These are phyloP conservation scores for Epinotia demarniana DNA, from an alignment of 2,888 invertebrate species.

Conservation along the genomic window DNA sequence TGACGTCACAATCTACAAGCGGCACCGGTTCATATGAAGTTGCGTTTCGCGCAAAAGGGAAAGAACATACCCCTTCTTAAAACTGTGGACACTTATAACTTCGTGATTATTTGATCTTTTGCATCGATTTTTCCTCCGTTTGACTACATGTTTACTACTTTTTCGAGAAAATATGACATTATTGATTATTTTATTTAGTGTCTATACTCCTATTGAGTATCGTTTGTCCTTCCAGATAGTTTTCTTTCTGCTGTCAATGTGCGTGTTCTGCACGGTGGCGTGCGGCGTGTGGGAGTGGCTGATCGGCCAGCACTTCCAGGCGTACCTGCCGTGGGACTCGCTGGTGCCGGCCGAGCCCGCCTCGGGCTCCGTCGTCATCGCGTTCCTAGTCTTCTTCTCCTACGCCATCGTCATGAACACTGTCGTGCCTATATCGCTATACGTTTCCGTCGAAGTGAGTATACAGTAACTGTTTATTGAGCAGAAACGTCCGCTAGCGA, in stretches of 20 bases:
- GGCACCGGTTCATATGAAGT: too few species aligned
- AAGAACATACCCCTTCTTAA: too few species aligned
- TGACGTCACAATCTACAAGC: too few species aligned
- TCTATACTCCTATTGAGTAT: neutral
- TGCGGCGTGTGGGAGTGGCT: conserved; percentile 99
- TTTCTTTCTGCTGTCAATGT: conserved; percentile 98
- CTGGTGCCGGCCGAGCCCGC: conserved; percentile 93
- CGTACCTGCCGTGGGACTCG: conserved; percentile 97
- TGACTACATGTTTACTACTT: too few species aligned
- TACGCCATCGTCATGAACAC: conserved; percentile 99
- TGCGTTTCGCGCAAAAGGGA: too few species aligned
- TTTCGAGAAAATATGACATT: too few species aligned
- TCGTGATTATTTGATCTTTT: too few species aligned
- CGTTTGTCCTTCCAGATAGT: conserved; percentile 90
- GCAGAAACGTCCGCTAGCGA: too few species aligned
- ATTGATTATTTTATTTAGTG: too few species aligned
- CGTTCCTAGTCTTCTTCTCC: conserved; percentile 98
- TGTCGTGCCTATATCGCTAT: conserved; percentile 99
- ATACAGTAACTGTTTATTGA: too few species aligned
- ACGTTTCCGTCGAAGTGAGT: conserved; percentile 96
- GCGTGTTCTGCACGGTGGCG: conserved; percentile 98
- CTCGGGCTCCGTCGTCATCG: conserved; percentile 95
- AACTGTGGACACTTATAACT: too few species aligned
- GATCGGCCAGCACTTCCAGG: conserved; percentile 94
- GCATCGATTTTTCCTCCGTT: too few species aligned